Percentiles rank a stretch among this genome's conserved stretches.
These are phyloP conservation scores for Rhinopomastus cyanomelas DNA, from an alignment of 2,113 vertebrate genomes.

Conservation along the genomic window DNA sequence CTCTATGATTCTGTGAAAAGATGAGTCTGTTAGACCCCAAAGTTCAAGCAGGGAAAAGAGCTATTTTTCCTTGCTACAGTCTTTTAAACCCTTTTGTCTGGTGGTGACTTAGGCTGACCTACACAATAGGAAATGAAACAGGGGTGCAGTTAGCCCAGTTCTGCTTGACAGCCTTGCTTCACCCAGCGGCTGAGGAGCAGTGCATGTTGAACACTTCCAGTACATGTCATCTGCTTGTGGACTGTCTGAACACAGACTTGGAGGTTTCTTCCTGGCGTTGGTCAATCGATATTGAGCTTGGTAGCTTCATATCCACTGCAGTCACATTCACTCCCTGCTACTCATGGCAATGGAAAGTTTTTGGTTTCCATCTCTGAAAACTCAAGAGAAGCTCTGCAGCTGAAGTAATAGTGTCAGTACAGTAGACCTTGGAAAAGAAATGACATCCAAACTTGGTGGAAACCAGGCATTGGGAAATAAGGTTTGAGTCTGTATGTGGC, in stretches of 20 bases:
- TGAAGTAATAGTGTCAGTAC: not conserved
- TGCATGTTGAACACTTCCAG: not conserved
- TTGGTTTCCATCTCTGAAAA: not conserved
- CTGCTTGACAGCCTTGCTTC: not conserved
- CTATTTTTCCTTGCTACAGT: not conserved
- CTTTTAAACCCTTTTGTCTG: conserved; percentile 23
- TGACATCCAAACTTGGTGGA: not conserved
- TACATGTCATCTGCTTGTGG: not conserved
- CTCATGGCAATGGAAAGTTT: not conserved
- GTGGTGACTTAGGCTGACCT: not conserved
- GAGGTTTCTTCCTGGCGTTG: not conserved
- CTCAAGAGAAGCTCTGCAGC: not conserved
- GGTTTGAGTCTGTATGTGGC: not conserved
- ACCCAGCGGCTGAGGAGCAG: not conserved
- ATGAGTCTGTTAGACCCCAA: not conserved
- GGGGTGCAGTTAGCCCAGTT: not conserved
- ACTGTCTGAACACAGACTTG: not conserved
- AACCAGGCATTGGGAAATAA: not conserved
- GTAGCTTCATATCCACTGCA: not conserved
- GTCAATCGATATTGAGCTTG: not conserved
- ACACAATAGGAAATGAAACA: not conserved
- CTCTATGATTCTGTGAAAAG: too few relatives aligned
- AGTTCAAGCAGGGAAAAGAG: not conserved
- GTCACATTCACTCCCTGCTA: not conserved
- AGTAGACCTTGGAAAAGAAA: not conserved